Evolutionary conservation across 2,797 vertebrate species (phyloP), one percentile per base, ranked within the genome.

Genomic region (Crocidura indochinensis): DNA sequence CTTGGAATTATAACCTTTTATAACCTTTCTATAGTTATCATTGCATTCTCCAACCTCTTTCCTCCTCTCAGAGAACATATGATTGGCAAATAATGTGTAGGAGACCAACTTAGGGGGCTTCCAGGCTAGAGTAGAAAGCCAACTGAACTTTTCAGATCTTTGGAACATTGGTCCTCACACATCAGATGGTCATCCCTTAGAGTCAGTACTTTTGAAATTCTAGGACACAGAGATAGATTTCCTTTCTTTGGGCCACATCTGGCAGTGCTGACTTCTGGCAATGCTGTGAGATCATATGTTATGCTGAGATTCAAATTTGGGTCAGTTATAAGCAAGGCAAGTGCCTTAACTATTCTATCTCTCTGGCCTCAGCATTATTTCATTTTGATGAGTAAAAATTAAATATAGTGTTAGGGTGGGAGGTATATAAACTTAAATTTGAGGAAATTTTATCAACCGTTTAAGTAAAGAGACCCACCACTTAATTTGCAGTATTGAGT

Each of bases 401-500:
- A 78, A 60, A 38, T 26, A 71, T 4, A 90, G 27, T 91, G 56
- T 60, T 20, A 60, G 56, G 56, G 1, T 60, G 56, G 56, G 56
- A 60, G 26, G 26, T 26, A 68, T 15, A 73, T 20, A 64, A 65
- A 73, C 38, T 27, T 68, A 68, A 75, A 89, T 17, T 74, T 67
- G 53, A 76, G 49, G 68, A 38, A 56, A 79, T 67, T 87, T 51
- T 89, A 65, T 71, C 75, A 77, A 29, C 88, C n/a, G 17, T 62
- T 82, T 90, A 74, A 82, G 49, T 47, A 78, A 69, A 78, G 44
- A 62, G 27, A 79, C 17, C 2, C 7, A 87, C 2, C 14, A 68
- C 64, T 51, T 65, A 78, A 75, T 84, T 77, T 94, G 64, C 49
- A 12, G 22, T 27, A 29, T 49, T 17, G 91, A 92, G 87, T 10